A percentile compares a stretch with the other conserved stretches of the same genome.
Evolutionary conservation across 2,888 invertebrate genomes (phyloP).

Genomic region (Myopa testacea): DNA sequence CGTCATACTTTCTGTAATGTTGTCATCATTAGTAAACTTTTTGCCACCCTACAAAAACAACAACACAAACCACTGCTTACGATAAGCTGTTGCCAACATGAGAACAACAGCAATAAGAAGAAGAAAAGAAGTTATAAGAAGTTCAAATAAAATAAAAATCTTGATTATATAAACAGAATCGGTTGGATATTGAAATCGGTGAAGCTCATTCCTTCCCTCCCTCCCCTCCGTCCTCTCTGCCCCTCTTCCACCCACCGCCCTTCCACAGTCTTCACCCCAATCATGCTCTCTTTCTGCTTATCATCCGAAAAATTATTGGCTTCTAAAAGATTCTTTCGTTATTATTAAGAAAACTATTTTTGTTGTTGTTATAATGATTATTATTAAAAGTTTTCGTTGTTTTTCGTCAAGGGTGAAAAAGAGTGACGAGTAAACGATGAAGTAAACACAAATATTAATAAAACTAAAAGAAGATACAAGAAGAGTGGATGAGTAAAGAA

Average conservation of each 20-base stretch:
- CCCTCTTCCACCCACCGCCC: not conserved
- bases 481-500: not conserved
- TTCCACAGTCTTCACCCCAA: not conserved
- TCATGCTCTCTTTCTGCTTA: not conserved
- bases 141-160: not conserved
- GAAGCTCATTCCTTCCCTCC: too few species aligned
- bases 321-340: too few species aligned
- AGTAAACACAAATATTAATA: too few species aligned
- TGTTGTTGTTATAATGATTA: not conserved
- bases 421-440: not conserved
- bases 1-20: not conserved
- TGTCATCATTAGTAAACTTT: too few species aligned
- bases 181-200: not conserved
- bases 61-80: not conserved
- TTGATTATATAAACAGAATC: constrained; percentile 3
- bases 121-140: too few species aligned
- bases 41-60: not conserved
- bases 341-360: too few species aligned
- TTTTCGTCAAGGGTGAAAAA: too few species aligned
- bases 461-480: too few species aligned
- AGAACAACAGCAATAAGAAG: not conserved
- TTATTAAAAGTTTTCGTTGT: not conserved
- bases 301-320: not conserved
- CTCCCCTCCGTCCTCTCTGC: too few species aligned
- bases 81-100: not conserved